A percentile compares a stretch with the other conserved stretches of the same genome.
phyloP scores from a whole-genome alignment of 64 coral and sea anemone genomes.

The Dendronephthya gigantea region DNA sequence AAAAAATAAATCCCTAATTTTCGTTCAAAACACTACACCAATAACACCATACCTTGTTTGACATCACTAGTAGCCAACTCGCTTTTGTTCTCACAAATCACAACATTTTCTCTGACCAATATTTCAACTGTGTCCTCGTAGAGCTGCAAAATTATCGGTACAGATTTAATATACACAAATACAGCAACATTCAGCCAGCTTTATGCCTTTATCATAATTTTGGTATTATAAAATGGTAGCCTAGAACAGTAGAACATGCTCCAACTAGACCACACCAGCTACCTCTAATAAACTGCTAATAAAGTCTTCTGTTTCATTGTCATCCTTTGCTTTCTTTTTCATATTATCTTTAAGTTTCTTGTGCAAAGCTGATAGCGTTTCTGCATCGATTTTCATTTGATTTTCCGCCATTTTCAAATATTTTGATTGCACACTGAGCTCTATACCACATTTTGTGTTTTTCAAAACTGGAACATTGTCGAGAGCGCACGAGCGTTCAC shows the following conservation, averaged over 20 bases:
- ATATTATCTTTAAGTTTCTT: constrained; percentile 54
- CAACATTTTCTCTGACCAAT: constrained; percentile 35
- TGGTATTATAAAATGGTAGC: no score
- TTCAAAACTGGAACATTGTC: background rate
- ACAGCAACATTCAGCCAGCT: no score
- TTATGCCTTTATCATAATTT: no score
- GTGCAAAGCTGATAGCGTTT: constrained; percentile 43
- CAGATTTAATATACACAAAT: no score
- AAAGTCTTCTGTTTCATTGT: constrained; percentile 44
- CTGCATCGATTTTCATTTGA: constrained; percentile 29
- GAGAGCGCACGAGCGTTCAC: constrained; percentile 43
- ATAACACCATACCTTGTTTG: background rate
- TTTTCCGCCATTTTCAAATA: constrained; percentile 94
- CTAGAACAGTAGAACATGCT: no score
- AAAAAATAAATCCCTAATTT: background rate
- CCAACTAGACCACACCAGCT: background rate
- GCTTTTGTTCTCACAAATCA: background rate
- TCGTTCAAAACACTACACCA: no score
- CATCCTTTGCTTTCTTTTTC: background rate
- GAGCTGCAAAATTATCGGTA: constrained; percentile 34
- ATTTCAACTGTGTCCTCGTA: constrained; percentile 77
- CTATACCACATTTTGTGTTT: no score
- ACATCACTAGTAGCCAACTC: background rate
- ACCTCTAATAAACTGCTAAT: constrained; percentile 55
- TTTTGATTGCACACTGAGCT: no score